A percentile compares a stretch with the other conserved stretches of the same genome.
Conservation (phyloP, 53 echinoderm and acorn worm species). For the Henricia sp. region DNA sequence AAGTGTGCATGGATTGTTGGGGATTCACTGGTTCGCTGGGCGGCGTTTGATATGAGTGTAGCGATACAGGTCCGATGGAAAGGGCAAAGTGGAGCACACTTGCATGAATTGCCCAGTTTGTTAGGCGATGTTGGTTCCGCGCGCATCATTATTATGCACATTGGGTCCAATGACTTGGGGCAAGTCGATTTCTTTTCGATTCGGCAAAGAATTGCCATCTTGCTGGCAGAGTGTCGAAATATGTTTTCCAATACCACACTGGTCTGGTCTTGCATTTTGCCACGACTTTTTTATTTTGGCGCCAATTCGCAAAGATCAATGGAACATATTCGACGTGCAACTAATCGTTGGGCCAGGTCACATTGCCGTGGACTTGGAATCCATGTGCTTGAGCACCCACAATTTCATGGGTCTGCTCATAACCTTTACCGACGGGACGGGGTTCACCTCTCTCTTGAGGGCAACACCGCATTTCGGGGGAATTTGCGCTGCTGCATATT, state of each 20-base stretch:
- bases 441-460: too few species aligned
- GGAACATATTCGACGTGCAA: not conserved
- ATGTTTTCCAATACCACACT: not conserved
- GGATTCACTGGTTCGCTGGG: slow-evolving; percentile 17
- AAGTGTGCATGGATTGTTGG: slow-evolving; percentile 13
- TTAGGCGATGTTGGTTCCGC: not conserved
- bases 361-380: not conserved
- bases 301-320: not conserved
- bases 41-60: not conserved
- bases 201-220: not conserved
- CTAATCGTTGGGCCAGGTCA: slow-evolving; percentile 3
- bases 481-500: too few species aligned
- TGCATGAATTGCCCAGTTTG: not conserved
- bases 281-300: slow-evolving; percentile 2
- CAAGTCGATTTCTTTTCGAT: not conserved
- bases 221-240: not conserved
- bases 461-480: too few species aligned
- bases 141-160: not conserved
- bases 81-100: not conserved
- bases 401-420: not conserved
- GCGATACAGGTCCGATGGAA: not conserved
- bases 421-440: too few species aligned
- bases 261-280: not conserved
- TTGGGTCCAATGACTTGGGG: not conserved
- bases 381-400: not conserved